Evolutionary conservation across 2,888 invertebrate genomes (phyloP).

Genomic region (Baronia brevicornis): DNA sequence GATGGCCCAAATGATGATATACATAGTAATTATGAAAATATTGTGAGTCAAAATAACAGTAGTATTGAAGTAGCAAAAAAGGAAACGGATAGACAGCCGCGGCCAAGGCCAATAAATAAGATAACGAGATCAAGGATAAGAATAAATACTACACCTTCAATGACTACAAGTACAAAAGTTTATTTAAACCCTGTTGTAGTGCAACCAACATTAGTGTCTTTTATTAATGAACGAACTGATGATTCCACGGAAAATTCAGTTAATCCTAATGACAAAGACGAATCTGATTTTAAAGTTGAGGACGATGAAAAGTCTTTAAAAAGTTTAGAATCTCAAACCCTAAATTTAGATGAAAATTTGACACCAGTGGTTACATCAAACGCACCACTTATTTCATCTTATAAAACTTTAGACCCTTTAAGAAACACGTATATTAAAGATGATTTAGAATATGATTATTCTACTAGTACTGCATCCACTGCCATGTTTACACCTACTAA

Average conservation of each 20-base stretch:
- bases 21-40: no score
- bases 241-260: conserved; percentile 38
- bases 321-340: conserved; percentile 40
- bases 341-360: conserved; percentile 30
- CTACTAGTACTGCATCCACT: conserved; percentile 34
- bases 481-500: conserved; percentile 29
- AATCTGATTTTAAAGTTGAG: conserved; percentile 26
- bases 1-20: conserved; percentile 21
- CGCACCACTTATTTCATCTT: conserved; percentile 68
- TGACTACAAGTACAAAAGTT: conserved; percentile 40
- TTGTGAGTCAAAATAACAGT: no score
- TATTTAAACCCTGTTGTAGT: conserved; percentile 49
- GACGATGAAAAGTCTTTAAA: conserved; percentile 32
- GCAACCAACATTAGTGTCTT: conserved; percentile 42
- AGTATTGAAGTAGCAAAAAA: conserved; percentile 32
- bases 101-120: conserved; percentile 6
- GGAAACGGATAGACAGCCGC: no score
- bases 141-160: conserved; percentile 23
- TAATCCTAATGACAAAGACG: not conserved
- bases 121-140: conserved; percentile 27
- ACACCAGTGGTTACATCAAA: no score
- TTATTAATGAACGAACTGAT: conserved; percentile 24
- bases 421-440: conserved; percentile 25
- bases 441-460: conserved; percentile 27
- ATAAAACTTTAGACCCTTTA: conserved; percentile 33